Percentiles rank a stretch among this genome's conserved stretches.
Evolutionary conservation across 2,797 vertebrate species (phyloP).

Genomic region (Anomalospiza imberbis): DNA sequence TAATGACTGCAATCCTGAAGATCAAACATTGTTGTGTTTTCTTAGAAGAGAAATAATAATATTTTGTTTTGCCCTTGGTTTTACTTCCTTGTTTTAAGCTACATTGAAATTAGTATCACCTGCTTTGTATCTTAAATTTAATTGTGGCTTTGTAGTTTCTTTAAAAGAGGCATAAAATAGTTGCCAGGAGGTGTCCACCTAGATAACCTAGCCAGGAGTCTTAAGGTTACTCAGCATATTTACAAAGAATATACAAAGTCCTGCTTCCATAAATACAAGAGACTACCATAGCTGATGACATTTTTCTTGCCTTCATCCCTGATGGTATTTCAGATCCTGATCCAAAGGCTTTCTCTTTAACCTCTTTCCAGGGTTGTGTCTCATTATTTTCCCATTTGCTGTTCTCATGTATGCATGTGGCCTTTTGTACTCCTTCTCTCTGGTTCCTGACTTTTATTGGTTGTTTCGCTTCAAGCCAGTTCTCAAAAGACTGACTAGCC

Average conservation of each 20-base stretch:
- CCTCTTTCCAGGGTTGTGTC: not conserved
- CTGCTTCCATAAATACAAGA: not conserved
- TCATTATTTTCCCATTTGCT: not conserved
- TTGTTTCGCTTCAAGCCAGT: not conserved
- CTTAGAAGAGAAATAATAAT: not conserved
- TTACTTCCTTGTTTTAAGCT: not conserved
- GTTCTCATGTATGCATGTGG: not conserved
- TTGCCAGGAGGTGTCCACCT: rapidly evolving
- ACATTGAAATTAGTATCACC: not conserved
- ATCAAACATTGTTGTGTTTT: not conserved
- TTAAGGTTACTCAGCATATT: not conserved
- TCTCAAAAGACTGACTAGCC: not conserved
- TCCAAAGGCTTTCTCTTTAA: not conserved
- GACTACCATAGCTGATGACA: not conserved
- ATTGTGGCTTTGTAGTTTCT: not conserved
- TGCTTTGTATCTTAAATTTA: not conserved
- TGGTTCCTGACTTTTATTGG: not conserved
- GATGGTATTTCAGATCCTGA: not conserved
- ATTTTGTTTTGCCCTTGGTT: not conserved
- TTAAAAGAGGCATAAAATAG: not conserved
- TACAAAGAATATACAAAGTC: not conserved
- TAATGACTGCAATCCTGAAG: not conserved
- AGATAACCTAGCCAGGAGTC: not conserved
- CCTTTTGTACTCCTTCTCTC: not conserved
- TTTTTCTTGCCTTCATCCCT: not conserved